A percentile compares a stretch with the other conserved stretches of the same genome.
These are phyloP conservation scores for Choloepus hoffmanni DNA, from an alignment of 2,113 vertebrate species.

Conservation along the genomic window DNA sequence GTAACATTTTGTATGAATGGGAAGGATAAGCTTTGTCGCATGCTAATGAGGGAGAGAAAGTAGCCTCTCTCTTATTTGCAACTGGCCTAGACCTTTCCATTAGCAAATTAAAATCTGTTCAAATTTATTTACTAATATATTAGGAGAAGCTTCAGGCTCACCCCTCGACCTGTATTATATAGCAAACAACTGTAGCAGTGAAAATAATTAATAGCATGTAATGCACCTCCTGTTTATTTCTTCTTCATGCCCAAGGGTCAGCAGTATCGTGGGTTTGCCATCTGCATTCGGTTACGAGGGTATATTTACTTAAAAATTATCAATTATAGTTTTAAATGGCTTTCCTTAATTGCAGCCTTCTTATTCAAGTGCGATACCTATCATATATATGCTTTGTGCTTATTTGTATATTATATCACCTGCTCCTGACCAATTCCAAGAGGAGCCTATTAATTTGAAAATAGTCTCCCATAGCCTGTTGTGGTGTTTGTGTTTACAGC, in stretches of 20 bases:
- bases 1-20: conserved; percentile 92
- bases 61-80: conserved; percentile 86
- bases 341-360: conserved; percentile 83
- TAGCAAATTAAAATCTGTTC: conserved; percentile 92
- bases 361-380: conserved; percentile 75
- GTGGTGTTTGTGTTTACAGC: conserved; percentile 76
- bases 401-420: conserved; percentile 74
- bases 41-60: conserved; percentile 89
- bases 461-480: conserved; percentile 65
- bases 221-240: conserved; percentile 89
- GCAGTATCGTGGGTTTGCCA: conserved; percentile 81
- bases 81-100: conserved; percentile 89
- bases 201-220: conserved; percentile 89
- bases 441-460: conserved; percentile 64
- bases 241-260: conserved; percentile 82
- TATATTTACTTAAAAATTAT: conserved; percentile 89
- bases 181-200: conserved; percentile 87
- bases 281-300: conserved; percentile 87
- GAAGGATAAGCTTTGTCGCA: conserved; percentile 83
- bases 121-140: conserved; percentile 93
- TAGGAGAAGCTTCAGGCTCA: conserved; percentile 88
- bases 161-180: conserved; percentile 88
- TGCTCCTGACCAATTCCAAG: conserved; percentile 64
- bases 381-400: conserved; percentile 58
- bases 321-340: conserved; percentile 85